Evolutionary conservation across 1,140 invertebrate species (phyloP).

Genomic region (Planococcus citri): DNA sequence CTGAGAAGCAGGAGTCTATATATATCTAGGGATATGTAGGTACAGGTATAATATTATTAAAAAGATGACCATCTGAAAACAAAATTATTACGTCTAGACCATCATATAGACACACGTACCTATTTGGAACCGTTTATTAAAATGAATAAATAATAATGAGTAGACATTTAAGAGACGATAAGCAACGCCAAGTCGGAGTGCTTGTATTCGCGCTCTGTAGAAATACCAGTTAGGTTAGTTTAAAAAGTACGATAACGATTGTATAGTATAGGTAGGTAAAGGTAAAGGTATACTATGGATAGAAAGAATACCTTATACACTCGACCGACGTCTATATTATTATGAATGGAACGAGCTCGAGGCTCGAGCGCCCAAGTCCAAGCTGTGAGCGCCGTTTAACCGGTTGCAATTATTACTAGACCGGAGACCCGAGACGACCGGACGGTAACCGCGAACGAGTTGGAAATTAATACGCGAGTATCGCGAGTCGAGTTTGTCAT

Average conservation of each 20-base stretch:
- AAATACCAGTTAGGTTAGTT: slow-evolving; percentile 7
- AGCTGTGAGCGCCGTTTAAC: background rate
- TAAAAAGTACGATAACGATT: too few relatives aligned
- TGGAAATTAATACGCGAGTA: background rate
- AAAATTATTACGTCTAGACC: slow-evolving; percentile 19
- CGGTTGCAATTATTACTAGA: background rate
- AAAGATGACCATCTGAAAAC: slow-evolving; percentile 11
- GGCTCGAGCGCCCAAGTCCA: too few relatives aligned
- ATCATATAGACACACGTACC: slow-evolving; percentile 10
- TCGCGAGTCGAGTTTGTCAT: background rate
- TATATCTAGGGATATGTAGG: too few relatives aligned
- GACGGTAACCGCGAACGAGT: background rate
- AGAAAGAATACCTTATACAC: background rate
- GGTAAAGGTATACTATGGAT: too few relatives aligned
- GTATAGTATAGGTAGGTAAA: too few relatives aligned
- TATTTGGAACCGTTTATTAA: slow-evolving; percentile 14
- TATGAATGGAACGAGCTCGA: too few relatives aligned
- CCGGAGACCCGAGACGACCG: too few relatives aligned
- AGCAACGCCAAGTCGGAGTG: background rate
- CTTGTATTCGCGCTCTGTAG: too few relatives aligned
- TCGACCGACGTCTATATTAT: background rate
- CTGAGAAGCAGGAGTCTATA: too few relatives aligned
- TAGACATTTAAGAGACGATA: slow-evolving; percentile 9
- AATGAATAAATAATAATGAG: slow-evolving; percentile 18
- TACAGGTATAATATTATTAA: too few relatives aligned